These are phyloP conservation scores for Xylota segnis DNA, from an alignment of 2,888 invertebrate genomes.

Conservation along the genomic window DNA sequence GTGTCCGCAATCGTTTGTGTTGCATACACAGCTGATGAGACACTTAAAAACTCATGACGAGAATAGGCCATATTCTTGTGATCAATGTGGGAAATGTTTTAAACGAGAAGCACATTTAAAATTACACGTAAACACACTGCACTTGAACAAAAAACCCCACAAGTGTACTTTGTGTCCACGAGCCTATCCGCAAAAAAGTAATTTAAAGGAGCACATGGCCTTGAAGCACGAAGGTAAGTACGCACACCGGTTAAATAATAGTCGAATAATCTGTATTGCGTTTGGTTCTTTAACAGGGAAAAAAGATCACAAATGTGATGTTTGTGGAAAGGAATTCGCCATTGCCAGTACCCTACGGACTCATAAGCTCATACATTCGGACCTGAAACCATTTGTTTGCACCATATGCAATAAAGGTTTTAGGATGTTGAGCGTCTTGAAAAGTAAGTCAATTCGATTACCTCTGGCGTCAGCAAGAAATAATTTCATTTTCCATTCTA, in stretches of 20 bases:
- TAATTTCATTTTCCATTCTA: background rate
- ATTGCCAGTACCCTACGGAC: slow-evolving; percentile 30
- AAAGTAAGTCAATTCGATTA: slow-evolving; percentile 21
- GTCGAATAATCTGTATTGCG: background rate
- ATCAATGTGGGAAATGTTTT: slow-evolving; percentile 36
- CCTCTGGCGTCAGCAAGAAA: background rate
- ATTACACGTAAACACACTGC: slow-evolving; percentile 42
- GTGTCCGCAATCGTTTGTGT: slow-evolving; percentile 47
- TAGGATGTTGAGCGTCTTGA: slow-evolving; percentile 16
- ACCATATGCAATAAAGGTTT: slow-evolving; percentile 44
- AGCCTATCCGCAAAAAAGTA: slow-evolving; percentile 46
- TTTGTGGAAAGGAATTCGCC: slow-evolving; percentile 45
- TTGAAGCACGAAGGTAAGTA: slow-evolving; percentile 46
- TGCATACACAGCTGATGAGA: slow-evolving; percentile 54
- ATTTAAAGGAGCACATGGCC: slow-evolving; percentile 46
- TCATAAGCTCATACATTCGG: slow-evolving; percentile 38
- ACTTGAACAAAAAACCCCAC: slow-evolving; percentile 51
- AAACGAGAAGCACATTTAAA: slow-evolving; percentile 61
- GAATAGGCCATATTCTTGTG: slow-evolving; percentile 21
- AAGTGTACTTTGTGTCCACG: slow-evolving; percentile 47
- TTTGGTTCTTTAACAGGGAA: slow-evolving; percentile 14
- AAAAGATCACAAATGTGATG: slow-evolving; percentile 42
- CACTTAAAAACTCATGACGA: slow-evolving; percentile 57
- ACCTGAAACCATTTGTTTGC: slow-evolving; percentile 32
- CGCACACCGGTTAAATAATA: too few species aligned